Base-by-base conservation (phyloP, 1,140 invertebrate genomes). In the Neelides sp. region DNA sequence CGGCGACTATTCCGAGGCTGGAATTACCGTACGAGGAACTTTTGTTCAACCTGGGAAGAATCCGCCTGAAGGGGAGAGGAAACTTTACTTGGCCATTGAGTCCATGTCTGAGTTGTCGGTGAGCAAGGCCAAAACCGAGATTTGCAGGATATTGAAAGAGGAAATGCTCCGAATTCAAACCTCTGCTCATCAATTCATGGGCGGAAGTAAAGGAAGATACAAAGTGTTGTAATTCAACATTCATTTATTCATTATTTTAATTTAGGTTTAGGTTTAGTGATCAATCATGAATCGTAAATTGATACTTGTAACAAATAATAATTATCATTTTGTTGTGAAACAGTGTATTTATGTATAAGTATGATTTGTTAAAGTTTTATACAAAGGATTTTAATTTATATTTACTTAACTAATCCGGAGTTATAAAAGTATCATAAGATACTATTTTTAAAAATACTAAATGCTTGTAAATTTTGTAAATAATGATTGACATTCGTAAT, bases 21-120 rank as follows among this genome's bases (percentile, higher is more conserved):
- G 95, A 40, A 85, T 99, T 20, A 98, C 94, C 0, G 95, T 99
- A 0, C 75, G 95, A 28, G 96, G 96, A n/a, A 96, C 93, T 0
- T 98, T 92, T 65, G 90, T 92, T 41, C 84, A 80, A 0, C 73
- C 83, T 8, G 87, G 88, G n/a, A 93, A 93, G 67, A 71, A 76
- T 17, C 53, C 66, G 3, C 87, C 89, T 0, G 93, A 96, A 58
- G 94, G 91, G 10, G 96, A 99, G 61, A 73, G 94, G 12, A 98
- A 97, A 66, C 71, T 99, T 0, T 98, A 97, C 68, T 72, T 99
- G 34, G 92, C 94, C n/a, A 96, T 99, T 64, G 95, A 99, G 67
- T 95, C 92, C 51, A 94, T 92, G 1, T 94, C 85, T 63, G 94
- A 99, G 68, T 73, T 96, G 41, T 88, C 94, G 8, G 89, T 99